Base-by-base conservation (phyloP, 2,113 vertebrate genomes). In the Eubucco bourcierii region DNA sequence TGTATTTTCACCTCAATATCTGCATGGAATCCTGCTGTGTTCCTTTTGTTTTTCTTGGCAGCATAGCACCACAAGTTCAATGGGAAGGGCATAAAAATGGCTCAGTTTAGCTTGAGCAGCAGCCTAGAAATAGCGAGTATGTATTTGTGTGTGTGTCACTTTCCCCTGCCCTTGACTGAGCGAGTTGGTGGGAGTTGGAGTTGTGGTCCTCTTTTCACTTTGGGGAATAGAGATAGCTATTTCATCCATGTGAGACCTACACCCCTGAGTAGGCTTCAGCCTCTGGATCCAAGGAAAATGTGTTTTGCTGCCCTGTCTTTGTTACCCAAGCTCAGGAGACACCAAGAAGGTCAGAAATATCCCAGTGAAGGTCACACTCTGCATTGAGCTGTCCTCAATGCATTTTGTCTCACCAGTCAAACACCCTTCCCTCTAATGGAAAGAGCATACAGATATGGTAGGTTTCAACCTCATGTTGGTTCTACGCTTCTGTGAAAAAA, bases 141-240 rank as follows among this genome's bases (percentile, higher is more conserved):
- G 0, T 37, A 25, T 7, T 15, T 14, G 16, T 5, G 0, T 4
- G 9, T 12, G 47, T 31, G 11, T 47, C 53, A 29, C n/a, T 65
- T 64, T 7, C 18, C 15, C n/a, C 46, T 52, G 76, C 21, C 52
- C 76, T 80, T 77, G n/a, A 25, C 79, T 9, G 31, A 68, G 27
- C 41, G 12, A 58, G 27, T 11, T 41, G 5, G 13, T 6, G 27
- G 74, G 24, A 88, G 46, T 4, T 29, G 33, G 12, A 91, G n/a
- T 28, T 1, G 0, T 33, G 9, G 46, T 29, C 7, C 13, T 15
- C 24, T 63, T 78, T 41, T 33, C 79, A 53, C 63, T 78, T 24
- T 33, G 25, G 12, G 28, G 7, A 68, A 59, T 5, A 52, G 8
- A 64, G 65, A 28, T 74, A 91, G 3, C 29, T 55, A 65, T 25